Conservation (phyloP, 2,797 vertebrate species). For the Mus spretus region DNA sequence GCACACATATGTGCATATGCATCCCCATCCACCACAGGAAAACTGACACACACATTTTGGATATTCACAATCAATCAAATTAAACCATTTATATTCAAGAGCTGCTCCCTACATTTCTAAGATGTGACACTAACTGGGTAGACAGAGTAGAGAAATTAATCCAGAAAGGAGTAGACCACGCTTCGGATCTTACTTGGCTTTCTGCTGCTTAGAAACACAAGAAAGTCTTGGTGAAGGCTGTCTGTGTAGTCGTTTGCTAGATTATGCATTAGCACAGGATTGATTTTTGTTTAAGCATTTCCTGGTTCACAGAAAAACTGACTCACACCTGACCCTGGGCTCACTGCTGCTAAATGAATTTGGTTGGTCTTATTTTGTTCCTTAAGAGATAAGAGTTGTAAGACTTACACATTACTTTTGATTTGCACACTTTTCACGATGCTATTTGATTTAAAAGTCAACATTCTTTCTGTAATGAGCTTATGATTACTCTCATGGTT, state of each 20-base stretch:
- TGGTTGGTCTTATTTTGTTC: background rate
- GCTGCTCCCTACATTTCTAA: background rate
- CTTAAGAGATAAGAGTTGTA: slow-evolving; percentile 3
- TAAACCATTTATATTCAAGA: slow-evolving; percentile 49
- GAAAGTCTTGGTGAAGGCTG: background rate
- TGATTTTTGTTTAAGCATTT: background rate
- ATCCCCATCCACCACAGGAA: background rate
- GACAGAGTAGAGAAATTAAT: slow-evolving; percentile 8
- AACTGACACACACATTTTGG: background rate
- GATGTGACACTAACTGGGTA: background rate
- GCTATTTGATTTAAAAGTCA: slow-evolving; percentile 37
- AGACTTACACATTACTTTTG: background rate
- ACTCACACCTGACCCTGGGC: background rate
- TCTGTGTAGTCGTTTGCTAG: background rate
- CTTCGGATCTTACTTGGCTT: background rate
- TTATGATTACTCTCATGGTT: background rate
- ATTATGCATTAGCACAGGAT: background rate
- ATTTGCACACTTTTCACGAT: slow-evolving; percentile 22
- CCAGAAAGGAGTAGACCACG: background rate
- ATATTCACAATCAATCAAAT: slow-evolving; percentile 50
- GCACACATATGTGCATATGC: background rate
- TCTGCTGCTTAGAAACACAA: background rate
- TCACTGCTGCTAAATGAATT: background rate
- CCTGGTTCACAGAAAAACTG: slow-evolving; percentile 8
- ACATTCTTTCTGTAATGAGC: slow-evolving; percentile 2